phyloP scores from a whole-genome alignment of 2,888 invertebrate genomes.

The Noctua pronuba region DNA sequence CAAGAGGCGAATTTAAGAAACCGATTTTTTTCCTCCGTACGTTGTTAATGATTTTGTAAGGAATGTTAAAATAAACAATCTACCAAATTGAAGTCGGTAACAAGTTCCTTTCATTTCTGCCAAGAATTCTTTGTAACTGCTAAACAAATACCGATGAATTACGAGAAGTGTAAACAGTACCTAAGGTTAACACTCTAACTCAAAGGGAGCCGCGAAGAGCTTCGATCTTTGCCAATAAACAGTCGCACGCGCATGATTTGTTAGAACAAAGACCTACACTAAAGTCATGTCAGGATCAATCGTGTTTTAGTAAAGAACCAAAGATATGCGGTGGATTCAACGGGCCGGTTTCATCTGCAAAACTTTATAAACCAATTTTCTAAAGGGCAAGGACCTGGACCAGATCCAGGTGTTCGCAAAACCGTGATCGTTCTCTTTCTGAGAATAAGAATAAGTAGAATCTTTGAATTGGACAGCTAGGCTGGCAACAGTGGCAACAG shows the following conservation, averaged over 20 bases:
- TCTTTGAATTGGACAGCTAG: too few relatives aligned
- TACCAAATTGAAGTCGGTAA: constrained; percentile 11
- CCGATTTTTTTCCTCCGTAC: background rate
- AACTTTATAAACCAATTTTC: background rate
- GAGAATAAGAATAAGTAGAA: too few relatives aligned
- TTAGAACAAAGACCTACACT: constrained; percentile 40
- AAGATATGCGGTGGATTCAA: background rate
- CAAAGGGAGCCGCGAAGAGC: constrained; percentile 68
- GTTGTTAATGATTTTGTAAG: background rate
- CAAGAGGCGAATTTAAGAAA: background rate
- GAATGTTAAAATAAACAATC: constrained; percentile 38
- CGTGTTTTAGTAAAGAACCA: background rate
- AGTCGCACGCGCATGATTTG: constrained; percentile 56
- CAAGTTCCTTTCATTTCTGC: constrained; percentile 21
- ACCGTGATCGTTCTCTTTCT: too few relatives aligned
- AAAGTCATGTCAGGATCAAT: background rate
- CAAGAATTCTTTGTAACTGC: constrained; percentile 42
- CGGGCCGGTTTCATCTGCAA: background rate
- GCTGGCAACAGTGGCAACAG: too few relatives aligned
- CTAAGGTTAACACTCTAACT: constrained; percentile 55
- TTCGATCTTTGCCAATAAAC: constrained; percentile 74
- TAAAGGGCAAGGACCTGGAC: background rate
- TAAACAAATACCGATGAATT: constrained; percentile 53
- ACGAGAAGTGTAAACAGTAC: constrained; percentile 47
- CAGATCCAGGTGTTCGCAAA: too few relatives aligned